Evolutionary conservation across 1,140 invertebrate species (phyloP).

Genomic region (Nephotettix cincticeps): DNA sequence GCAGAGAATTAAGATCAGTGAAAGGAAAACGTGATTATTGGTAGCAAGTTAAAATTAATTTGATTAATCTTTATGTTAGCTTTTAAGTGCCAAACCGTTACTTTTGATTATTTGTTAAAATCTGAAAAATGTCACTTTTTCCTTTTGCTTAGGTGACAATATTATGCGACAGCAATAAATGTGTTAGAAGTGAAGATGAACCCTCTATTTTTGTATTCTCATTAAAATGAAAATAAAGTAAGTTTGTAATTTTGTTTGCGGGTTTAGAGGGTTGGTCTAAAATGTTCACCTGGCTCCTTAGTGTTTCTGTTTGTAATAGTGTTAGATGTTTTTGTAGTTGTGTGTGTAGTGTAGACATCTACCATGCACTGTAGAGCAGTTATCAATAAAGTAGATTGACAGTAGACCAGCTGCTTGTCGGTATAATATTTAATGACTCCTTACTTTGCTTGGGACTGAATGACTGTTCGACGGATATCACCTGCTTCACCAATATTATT

Average conservation of each 20-base stretch:
- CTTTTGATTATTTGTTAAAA: not conserved
- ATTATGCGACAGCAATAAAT: constrained; percentile 45
- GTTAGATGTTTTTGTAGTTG: constrained; percentile 49
- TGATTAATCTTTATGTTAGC: not conserved
- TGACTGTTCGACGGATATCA: constrained; percentile 10
- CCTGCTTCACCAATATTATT: constrained; percentile 23
- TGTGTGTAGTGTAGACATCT: constrained; percentile 48
- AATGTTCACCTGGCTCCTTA: constrained; percentile 36
- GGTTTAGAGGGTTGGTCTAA: constrained; percentile 43
- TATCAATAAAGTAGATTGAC: constrained; percentile 52
- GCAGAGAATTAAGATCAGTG: constrained; percentile 30
- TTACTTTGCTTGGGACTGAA: constrained; percentile 6
- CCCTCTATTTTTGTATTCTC: constrained; percentile 51
- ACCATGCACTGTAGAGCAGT: constrained; percentile 49
- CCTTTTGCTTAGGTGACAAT: constrained; percentile 42
- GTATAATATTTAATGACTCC: constrained; percentile 25
- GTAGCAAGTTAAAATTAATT: constrained; percentile 1
- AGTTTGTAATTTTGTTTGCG: constrained; percentile 37
- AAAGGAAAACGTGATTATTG: constrained; percentile 32
- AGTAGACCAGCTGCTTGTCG: constrained; percentile 48
- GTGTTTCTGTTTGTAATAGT: constrained; percentile 45
- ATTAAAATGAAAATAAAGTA: constrained; percentile 43
- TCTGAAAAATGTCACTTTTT: constrained; percentile 28
- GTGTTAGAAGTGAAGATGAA: constrained; percentile 48
- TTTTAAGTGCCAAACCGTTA: constrained; percentile 16